A percentile compares a stretch with the other conserved stretches of the same genome.
phyloP scores from a whole-genome alignment of 2,888 invertebrate species.

The Podabrus alpinus region DNA sequence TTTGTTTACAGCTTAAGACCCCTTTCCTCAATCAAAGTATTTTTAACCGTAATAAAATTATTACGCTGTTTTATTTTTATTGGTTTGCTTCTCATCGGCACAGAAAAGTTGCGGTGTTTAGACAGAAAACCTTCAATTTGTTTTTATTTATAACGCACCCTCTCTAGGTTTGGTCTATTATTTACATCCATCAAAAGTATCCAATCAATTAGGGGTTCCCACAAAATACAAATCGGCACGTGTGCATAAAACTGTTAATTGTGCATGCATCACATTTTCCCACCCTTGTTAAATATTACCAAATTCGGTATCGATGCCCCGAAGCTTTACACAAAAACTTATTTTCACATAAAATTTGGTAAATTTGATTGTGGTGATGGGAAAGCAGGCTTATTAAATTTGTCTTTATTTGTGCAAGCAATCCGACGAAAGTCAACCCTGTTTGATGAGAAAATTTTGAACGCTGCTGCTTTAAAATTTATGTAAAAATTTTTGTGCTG shows the following conservation, averaged over 20 bases:
- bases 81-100: not conserved
- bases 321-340: not conserved
- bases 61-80: not conserved
- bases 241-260: conserved; percentile 13
- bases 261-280: conserved; percentile 6
- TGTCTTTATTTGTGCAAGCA: not conserved
- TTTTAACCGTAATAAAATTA: too few relatives aligned
- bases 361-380: not conserved
- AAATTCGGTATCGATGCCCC: not conserved
- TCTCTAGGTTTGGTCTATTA: not conserved
- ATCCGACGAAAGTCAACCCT: not conserved
- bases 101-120: not conserved
- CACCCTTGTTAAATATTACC: conserved; percentile 17
- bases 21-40: not conserved
- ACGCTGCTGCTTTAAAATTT: conserved; percentile 10
- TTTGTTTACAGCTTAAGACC: too few relatives aligned
- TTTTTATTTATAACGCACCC: not conserved
- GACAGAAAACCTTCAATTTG: not conserved
- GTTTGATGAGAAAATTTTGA: not conserved
- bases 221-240: conserved; percentile 16
- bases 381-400: not conserved
- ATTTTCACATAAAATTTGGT: not conserved
- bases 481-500: conserved; percentile 13
- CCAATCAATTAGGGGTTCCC: conserved; percentile 21
- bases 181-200: conserved; percentile 2